A percentile compares a stretch with the other conserved stretches of the same genome.
phyloP scores from a whole-genome alignment of 1,140 invertebrate genomes.

The Orchestia grillus region DNA sequence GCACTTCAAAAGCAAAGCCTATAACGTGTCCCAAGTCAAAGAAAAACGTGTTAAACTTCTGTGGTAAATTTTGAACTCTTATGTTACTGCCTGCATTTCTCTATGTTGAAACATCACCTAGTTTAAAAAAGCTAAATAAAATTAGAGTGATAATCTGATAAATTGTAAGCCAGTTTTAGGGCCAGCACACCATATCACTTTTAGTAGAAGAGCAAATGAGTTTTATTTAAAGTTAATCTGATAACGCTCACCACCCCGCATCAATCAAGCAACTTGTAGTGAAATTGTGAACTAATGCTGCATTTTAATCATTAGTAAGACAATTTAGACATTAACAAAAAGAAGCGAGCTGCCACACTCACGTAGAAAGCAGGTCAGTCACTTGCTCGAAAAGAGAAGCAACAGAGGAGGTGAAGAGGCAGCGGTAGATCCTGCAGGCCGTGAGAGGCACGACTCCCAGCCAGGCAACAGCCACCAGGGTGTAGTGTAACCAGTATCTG shows the following conservation, averaged over 20 bases:
- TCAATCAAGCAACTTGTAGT: too few species aligned
- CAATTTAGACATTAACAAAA: too few species aligned
- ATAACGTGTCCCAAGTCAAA: too few species aligned
- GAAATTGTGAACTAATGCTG: too few species aligned
- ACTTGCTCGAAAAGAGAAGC: slow-evolving; percentile 84
- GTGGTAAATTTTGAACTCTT: not conserved
- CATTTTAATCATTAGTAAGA: too few species aligned
- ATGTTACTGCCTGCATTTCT: not conserved
- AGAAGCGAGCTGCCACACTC: slow-evolving; percentile 69
- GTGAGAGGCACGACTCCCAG: slow-evolving; percentile 96
- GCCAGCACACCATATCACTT: not conserved
- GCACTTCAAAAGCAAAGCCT: too few species aligned
- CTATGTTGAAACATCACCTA: not conserved
- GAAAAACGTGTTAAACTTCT: not conserved
- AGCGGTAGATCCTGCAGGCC: slow-evolving; percentile 95
- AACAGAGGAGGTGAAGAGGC: slow-evolving; percentile 90
- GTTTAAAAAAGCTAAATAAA: not conserved
- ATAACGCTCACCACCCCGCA: too few species aligned
- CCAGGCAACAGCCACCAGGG: slow-evolving; percentile 92
- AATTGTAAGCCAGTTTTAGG: not conserved
- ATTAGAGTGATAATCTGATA: not conserved
- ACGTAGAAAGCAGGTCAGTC: slow-evolving; percentile 90
- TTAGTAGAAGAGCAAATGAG: not conserved
- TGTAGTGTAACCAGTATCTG: slow-evolving; percentile 47
- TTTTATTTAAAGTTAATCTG: too few species aligned